Base-by-base conservation (phyloP, 2,888 invertebrate genomes). In the Schizotus pectinicornis region DNA sequence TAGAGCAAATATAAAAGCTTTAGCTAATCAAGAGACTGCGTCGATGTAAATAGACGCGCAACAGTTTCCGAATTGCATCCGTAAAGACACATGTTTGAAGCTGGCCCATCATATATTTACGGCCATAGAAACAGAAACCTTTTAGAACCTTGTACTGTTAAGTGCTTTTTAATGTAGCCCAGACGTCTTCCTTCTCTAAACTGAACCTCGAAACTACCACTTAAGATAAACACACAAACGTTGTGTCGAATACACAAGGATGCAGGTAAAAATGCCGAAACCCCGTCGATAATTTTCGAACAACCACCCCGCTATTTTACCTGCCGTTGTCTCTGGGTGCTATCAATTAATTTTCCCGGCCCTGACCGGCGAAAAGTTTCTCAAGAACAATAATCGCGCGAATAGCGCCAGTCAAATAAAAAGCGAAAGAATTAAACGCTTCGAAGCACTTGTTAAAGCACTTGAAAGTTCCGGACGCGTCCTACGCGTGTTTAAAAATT, bases 141-240 rank as follows among this genome's bases (percentile, higher is more conserved):
- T 74, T 75, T 73, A 72, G 73, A 69, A 67, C 65, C 70, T 69
- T 70, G 73, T 70, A 69, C 66, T 66, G 72, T 72, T 76, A 75
- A 76, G 76, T 74, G 76, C 74, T 71, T 76, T 76, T 75, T 74
- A 75, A 75, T 76, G 76, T 76, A 64, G 67, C 60, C 67, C 68
- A 67, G 67, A 68, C 69, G 62, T 67, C 64, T 68, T 69, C 71
- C 67, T 73, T 68, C 68, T 65, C 67, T 62, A 69, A 69, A 70
- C 61, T 59, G 62, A 65, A 47, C 48, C 60, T 64, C 59, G 42
- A 65, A 69, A 67, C 67, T 62, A 65, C 64, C 63, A 66, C 60
- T 64, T 59, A 58, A 70, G 68, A 70, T 67, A 68, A 70, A 70
- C 67, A 65, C 51, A 58, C 56, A 56, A 63, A 57, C 58, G 55